Conservation (phyloP, 2,888 invertebrate species). For the Acholoe squamosa region DNA sequence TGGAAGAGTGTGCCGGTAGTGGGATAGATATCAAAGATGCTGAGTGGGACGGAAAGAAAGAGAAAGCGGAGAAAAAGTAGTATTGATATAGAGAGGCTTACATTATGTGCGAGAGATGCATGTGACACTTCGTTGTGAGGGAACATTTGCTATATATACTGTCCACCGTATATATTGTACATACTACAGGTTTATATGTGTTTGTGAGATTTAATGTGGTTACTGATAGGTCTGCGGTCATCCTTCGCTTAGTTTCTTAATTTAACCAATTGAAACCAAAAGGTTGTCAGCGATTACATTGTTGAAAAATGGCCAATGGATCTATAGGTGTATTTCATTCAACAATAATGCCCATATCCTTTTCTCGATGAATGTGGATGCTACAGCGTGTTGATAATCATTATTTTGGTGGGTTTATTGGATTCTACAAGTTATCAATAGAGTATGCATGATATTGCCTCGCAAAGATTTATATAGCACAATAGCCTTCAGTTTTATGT, state of each 20-base stretch:
- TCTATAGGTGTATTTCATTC: not conserved
- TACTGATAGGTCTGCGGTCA: not conserved
- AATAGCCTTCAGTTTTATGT: not conserved
- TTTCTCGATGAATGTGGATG: not conserved
- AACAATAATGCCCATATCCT: not conserved
- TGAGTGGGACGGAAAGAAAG: slow-evolving; percentile 12
- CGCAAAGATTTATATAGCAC: not conserved
- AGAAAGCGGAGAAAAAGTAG: not conserved
- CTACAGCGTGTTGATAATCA: not conserved
- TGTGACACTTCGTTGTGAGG: not conserved
- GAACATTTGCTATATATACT: not conserved
- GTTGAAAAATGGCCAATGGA: not conserved
- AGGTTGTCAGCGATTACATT: not conserved
- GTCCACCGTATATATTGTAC: not conserved
- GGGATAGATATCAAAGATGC: slow-evolving; percentile 51
- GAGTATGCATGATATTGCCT: not conserved
- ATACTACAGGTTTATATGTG: not conserved
- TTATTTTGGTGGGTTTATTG: not conserved
- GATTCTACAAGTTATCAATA: not conserved
- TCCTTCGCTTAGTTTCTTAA: not conserved
- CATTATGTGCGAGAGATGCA: not conserved
- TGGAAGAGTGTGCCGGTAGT: not conserved
- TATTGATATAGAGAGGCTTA: not conserved
- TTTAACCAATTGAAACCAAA: not conserved
- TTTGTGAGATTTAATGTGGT: slow-evolving; percentile 3